A percentile compares a stretch with the other conserved stretches of the same genome.
phyloP scores from a whole-genome alignment of 2,888 invertebrate species.

The Thalpophila matura region DNA sequence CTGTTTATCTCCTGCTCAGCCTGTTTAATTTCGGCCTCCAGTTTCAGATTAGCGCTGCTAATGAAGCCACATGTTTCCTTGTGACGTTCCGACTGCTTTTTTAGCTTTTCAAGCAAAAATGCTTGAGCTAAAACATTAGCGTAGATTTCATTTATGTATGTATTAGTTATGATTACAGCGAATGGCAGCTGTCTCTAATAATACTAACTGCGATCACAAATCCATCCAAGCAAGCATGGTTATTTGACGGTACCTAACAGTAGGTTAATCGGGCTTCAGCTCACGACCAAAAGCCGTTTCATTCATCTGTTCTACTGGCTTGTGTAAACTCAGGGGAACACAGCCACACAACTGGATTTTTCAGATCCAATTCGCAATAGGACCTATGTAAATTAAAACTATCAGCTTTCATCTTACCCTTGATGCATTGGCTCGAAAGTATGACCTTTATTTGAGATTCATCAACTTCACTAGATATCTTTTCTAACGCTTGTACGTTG shows the following conservation, averaged over 20 bases:
- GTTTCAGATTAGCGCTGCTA: slow-evolving; percentile 75
- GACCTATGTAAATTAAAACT: background rate
- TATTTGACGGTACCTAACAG: too few relatives aligned
- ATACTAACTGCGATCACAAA: too few relatives aligned
- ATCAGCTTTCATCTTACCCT: slow-evolving; percentile 71
- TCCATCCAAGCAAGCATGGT: too few relatives aligned
- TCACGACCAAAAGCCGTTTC: too few relatives aligned
- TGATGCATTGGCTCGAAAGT: slow-evolving; percentile 78
- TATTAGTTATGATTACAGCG: too few relatives aligned
- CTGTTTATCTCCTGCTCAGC: slow-evolving; percentile 78
- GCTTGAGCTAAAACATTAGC: slow-evolving; percentile 73
- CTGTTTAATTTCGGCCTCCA: slow-evolving; percentile 79
- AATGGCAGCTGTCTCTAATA: too few relatives aligned
- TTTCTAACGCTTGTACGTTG: slow-evolving; percentile 75
- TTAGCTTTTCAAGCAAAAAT: slow-evolving; percentile 75
- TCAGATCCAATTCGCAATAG: background rate
- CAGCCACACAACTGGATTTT: background rate
- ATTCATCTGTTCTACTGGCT: too few relatives aligned
- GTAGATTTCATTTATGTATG: background rate
- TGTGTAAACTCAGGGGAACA: background rate
- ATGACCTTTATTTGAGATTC: slow-evolving; percentile 78
- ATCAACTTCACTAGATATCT: slow-evolving; percentile 77
- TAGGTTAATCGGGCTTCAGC: too few relatives aligned
- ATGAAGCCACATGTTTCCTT: slow-evolving; percentile 75
- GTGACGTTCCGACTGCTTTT: slow-evolving; percentile 72